Base-by-base conservation (phyloP, 2,113 vertebrate genomes). In the Oncorhynchus mykiss region DNA sequence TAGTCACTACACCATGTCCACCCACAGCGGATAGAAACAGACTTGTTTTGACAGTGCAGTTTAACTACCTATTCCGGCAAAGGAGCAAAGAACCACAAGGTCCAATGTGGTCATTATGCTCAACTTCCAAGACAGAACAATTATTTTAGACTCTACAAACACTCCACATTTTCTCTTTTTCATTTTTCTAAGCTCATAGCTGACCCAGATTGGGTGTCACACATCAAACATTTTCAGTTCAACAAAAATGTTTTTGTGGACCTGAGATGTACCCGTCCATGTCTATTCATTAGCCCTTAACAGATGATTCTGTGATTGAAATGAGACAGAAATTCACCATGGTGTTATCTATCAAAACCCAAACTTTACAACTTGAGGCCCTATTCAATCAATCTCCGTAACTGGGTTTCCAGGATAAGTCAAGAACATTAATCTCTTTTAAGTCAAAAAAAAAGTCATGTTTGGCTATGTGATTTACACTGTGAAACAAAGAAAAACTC, bases 161-260 rank as follows among this genome's bases (percentile, higher is more conserved):
- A 39, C 34, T 45, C 8, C 16, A 54, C 16, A 18, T 54, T 16
- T 18, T 18, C 16, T 54, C 1, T 14, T 45, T 45, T 16, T 16
- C 12, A 18, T 54, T 13, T 4, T 54, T 18, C 51, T 18, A 54
- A 18, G 12, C 3, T 81, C 64, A 49, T 64, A 75, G 78, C 67
- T 31, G 79, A 84, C 79, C 74, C 74, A 77, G 78, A 87, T 85
- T 72, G 78, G 51, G 76, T 76, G 75, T 62, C 11, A 16, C 68
- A 78, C 84, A 87, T 80, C 73, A 78, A 85, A 76, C 80, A 45
- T 74, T 45, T 60, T 54, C 45, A 62, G 67, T 22, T 78, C n/a
- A 51, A 39, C 8, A 39, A 45, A 45, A 45, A 70, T 20, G 29
- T 51, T 57, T 57, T 66, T 70, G 71, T 25, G 13, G 25, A 73